phyloP scores from a whole-genome alignment of 1,140 invertebrate genomes.

The Cotesia glomerata region DNA sequence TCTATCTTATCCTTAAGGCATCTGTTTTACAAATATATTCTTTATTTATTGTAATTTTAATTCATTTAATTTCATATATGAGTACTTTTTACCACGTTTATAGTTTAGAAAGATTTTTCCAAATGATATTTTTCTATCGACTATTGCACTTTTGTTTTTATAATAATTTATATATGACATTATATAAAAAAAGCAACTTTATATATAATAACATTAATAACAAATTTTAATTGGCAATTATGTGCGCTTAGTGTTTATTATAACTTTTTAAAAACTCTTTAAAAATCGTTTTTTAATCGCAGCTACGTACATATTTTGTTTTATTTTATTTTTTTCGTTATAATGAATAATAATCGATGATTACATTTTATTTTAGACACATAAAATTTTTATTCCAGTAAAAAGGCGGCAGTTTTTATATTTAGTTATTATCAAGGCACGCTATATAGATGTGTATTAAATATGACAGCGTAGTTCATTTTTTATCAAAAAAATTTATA shows the following conservation, averaged over 20 bases:
- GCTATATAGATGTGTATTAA: constrained; percentile 24
- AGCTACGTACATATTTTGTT: neutral
- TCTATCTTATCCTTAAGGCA: constrained; percentile 22
- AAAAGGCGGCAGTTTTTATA: constrained; percentile 27
- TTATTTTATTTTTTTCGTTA: neutral
- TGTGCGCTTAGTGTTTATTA: neutral
- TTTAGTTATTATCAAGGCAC: constrained; percentile 29
- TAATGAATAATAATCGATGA: neutral
- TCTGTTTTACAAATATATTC: constrained; percentile 2
- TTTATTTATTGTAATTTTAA: neutral
- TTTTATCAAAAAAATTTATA: neutral
- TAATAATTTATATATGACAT: neutral
- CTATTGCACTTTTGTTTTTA: neutral
- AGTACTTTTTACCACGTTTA: neutral
- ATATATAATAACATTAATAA: neutral
- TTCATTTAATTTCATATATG: neutral
- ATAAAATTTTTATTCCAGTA: neutral
- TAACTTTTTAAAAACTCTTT: neutral
- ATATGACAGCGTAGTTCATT: neutral
- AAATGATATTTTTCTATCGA: neutral
- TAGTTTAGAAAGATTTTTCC: neutral
- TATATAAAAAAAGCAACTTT: neutral
- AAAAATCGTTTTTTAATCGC: neutral
- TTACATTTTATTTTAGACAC: neutral
- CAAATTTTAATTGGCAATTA: neutral